Evolutionary conservation across 2,888 invertebrate genomes (phyloP).

Genomic region (Eugnorisma glareosa): DNA sequence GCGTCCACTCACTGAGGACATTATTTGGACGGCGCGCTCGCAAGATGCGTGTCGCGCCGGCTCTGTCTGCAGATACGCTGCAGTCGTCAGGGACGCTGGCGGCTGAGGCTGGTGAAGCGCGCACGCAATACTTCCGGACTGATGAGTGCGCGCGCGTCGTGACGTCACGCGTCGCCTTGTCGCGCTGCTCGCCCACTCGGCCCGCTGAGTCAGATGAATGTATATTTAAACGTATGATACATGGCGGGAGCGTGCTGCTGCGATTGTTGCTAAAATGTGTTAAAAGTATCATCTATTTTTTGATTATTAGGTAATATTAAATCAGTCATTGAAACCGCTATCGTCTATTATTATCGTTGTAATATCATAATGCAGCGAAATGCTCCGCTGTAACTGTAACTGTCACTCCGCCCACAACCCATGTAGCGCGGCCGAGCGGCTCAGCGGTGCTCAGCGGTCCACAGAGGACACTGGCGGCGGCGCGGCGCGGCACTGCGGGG

Average conservation of each 20-base stretch:
- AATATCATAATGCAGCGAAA: background rate
- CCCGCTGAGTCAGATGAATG: constrained; percentile 27
- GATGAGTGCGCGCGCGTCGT: background rate
- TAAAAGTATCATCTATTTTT: constrained; percentile 3
- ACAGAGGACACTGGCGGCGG: background rate
- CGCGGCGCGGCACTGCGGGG: background rate
- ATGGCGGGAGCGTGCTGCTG: constrained; percentile 12
- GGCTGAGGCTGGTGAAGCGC: too few species aligned
- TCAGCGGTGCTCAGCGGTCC: background rate
- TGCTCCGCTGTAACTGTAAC: background rate
- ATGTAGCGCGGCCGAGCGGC: background rate
- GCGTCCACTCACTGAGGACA: background rate
- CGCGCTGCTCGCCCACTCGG: background rate
- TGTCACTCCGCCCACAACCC: background rate
- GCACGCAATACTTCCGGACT: too few species aligned
- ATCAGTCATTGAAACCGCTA: background rate
- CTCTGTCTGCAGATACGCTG: background rate
- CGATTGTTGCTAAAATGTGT: constrained; percentile 30
- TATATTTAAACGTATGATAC: constrained; percentile 34
- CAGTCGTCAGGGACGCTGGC: background rate
- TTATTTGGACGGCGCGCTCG: background rate
- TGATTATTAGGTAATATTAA: constrained; percentile 4
- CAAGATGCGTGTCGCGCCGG: background rate
- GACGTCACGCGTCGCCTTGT: background rate
- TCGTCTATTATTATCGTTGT: background rate